Evolutionary conservation across 2,888 invertebrate species (phyloP).

Genomic region (Salticus scenicus): DNA sequence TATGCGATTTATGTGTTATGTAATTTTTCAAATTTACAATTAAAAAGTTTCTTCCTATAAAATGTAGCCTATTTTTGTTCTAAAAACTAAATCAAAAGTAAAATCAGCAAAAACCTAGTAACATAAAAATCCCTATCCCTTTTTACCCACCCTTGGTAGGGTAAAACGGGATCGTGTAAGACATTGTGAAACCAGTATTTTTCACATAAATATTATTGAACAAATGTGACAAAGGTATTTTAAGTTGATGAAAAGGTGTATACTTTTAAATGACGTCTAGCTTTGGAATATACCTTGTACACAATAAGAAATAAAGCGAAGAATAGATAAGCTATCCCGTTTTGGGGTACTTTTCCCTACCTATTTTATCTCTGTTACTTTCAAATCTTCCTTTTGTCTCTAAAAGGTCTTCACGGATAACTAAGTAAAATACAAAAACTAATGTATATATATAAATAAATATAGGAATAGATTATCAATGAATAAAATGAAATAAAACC

Average conservation of each 20-base stretch:
- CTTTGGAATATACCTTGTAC: constrained; percentile 13
- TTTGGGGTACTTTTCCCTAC: constrained; percentile 8
- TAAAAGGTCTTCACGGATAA: too few species aligned
- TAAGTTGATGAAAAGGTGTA: neutral
- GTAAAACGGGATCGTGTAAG: neutral
- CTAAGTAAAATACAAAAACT: too few species aligned
- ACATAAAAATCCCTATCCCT: constrained; percentile 3
- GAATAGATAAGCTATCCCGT: constrained; percentile 15
- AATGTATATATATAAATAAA: too few species aligned
- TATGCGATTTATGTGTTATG: constrained; percentile 16
- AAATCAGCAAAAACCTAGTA: neutral
- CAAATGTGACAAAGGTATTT: constrained; percentile 13
- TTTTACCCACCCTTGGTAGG: constrained; percentile 12
- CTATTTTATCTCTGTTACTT: neutral
- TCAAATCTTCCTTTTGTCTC: too few species aligned
- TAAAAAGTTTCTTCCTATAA: neutral
- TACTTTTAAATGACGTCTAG: neutral
- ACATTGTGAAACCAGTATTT: constrained; percentile 15
- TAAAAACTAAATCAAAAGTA: constrained; percentile 13
- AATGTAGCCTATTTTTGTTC: constrained; percentile 13
- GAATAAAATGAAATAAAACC: too few species aligned
- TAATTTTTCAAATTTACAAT: constrained; percentile 10
- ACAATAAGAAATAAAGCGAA: constrained; percentile 13
- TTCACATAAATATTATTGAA: constrained; percentile 7
- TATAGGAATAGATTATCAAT: too few species aligned